Evolutionary conservation across 2,797 vertebrate genomes (phyloP), one percentile per base, ranked within the genome.

Genomic region (Chromis chromis): DNA sequence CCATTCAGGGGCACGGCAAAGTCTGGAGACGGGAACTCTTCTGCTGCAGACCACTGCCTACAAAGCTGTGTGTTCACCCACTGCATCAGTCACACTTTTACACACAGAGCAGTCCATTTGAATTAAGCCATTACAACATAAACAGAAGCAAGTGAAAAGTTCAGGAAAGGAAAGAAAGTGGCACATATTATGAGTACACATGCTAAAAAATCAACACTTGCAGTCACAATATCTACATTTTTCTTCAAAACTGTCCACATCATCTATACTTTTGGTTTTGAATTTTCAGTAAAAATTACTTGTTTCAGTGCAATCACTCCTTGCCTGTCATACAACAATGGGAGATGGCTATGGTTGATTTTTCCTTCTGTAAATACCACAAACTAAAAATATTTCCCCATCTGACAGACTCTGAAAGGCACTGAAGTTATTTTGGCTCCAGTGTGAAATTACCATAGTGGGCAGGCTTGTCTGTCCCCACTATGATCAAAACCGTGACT

Each of bases 1-100:
- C 71, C 80, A 90, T 93, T 93, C 84, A 91, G 81, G 58, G 71
- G 68, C 44, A 8, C 0, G 1, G 79, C 27, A 11, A 25, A 40
- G 72, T 59, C 76, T 62, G 14, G 25, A 68, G 75, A 44, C 42
- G 13, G 62, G 58, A 59, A 1, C 66, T 28, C 44, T 17, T 57
- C 70, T 57, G 54, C 78, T 60, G 70, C 63, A 33, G 48, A 79
- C 61, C 39, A 21, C n/a, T 0, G 49, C 46, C 58, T 65, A 53
- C 42, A 66, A 65, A 66, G 57, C 71, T 69, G 54, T 28, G 50
- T 55, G 40, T 63, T 74, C 40, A 25, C 19, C 17, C 33, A 24
- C 44, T 55, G 64, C 66, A 70, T 77, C 74, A 58, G 68, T 81
- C 71, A 73, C 74, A 63, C 46, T 68, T 60, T 76, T 19, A 71